Base-by-base conservation (phyloP, 2,113 vertebrate genomes). In the Spizaetus ornatus region DNA sequence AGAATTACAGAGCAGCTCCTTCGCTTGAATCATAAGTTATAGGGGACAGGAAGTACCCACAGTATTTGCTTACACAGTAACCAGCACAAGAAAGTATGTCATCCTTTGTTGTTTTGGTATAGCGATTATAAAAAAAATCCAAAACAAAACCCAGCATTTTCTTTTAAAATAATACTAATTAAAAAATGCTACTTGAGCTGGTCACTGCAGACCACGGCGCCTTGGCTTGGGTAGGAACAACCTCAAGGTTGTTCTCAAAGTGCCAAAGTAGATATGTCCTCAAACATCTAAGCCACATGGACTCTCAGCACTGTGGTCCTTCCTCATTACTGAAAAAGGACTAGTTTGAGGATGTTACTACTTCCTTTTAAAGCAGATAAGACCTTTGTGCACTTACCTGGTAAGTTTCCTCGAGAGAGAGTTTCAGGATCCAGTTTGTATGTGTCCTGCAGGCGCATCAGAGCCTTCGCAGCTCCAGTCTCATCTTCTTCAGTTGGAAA, bases 371-470 rank as follows among this genome's bases (percentile, higher is more conserved):
- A 48, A 62, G 16, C 9, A 20, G 16, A 43, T 19, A 20, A 66
- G 56, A 16, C 82, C 71, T 29, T 22, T 29, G 34, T 16, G 65
- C 43, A 15, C 43, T 78, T n/a, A 99, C 99, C 99, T 98, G 99
- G 99, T 65, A 99, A 97, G 53, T 98, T 98, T 42, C 99, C 99
- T 93, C 98, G 98, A 70, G 99, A 98, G 66, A 99, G 99, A 0
- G 98, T 99, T 82, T 99, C 99, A 7, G 99, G 95, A 95, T 99
- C 99, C 96, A 99, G 98, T 77, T 98, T 99, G 67, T 99, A 99
- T 0, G 99, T 99, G 98, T 99, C 99, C 97, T 99, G 99, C 84
- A 99, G 98, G 34, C 99, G 99, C 99, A 99, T 99, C 92, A 99
- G 97, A 7, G 99, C 99, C 95, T 99, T 99, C 0, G 99, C 99